A percentile compares a stretch with the other conserved stretches of the same genome.
phyloP scores from a whole-genome alignment of 37 sponge, comb jelly and placozoan species.

The Eunapius fragilis region DNA sequence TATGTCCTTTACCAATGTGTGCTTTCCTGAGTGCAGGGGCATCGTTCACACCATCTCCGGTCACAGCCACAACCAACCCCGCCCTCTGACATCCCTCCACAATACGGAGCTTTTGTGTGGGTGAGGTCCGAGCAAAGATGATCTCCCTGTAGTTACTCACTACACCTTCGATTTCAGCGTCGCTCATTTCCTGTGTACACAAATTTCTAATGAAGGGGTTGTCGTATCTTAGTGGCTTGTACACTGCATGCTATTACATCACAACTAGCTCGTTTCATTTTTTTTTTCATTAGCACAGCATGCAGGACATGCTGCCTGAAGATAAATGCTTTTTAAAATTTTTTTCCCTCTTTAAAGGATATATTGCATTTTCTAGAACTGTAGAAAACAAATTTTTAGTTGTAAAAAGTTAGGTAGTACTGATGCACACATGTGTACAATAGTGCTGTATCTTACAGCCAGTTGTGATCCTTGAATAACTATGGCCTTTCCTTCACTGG shows the following conservation, averaged over 20 bases:
- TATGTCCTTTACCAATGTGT: slow-evolving; percentile 63
- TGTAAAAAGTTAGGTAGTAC: too few species aligned
- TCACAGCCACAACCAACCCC: slow-evolving; percentile 82
- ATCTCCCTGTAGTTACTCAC: slow-evolving; percentile 61
- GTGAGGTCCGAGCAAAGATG: slow-evolving; percentile 84
- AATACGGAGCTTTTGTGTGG: slow-evolving; percentile 87
- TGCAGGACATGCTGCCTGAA: too few species aligned
- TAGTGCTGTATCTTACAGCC: not conserved
- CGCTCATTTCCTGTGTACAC: slow-evolving; percentile 55
- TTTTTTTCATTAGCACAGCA: too few species aligned
- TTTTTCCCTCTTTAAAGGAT: too few species aligned
- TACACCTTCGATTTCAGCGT: slow-evolving; percentile 49
- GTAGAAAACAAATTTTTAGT: slow-evolving; percentile 13
- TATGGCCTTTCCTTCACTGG: not conserved
- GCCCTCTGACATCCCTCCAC: slow-evolving; percentile 86
- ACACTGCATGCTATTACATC: too few species aligned
- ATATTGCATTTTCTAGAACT: too few species aligned
- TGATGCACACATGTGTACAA: not conserved
- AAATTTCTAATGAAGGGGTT: too few species aligned
- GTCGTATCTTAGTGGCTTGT: too few species aligned
- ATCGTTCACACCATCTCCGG: slow-evolving; percentile 90
- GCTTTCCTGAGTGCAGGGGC: slow-evolving; percentile 89
- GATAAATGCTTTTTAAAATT: too few species aligned
- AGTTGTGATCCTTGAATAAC: not conserved
- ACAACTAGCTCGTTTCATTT: too few species aligned